Conservation (phyloP, 23 tunicate genomes). For the Trididemnum nubilum region DNA sequence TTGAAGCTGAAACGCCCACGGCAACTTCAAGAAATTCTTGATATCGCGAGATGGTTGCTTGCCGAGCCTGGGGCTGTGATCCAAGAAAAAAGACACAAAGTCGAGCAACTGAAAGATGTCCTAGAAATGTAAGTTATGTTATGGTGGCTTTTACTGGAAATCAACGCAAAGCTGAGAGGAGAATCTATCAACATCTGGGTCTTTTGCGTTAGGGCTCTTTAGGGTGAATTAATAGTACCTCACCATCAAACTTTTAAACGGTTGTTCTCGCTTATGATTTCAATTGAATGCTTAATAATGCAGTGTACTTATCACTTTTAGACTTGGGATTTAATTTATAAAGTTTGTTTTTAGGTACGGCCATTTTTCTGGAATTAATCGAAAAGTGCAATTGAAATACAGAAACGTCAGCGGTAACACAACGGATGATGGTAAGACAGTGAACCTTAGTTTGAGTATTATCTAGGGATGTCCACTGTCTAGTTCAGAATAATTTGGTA, state of each 20-base stretch:
- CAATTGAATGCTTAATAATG: too few species aligned
- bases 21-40: slow-evolving; percentile 94
- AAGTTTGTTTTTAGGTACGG: slow-evolving; percentile 93
- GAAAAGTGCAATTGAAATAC: slow-evolving; percentile 93
- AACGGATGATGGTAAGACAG: neutral
- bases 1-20: slow-evolving; percentile 93
- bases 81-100: slow-evolving; percentile 80
- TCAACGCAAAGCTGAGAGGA: too few species aligned
- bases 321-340: too few species aligned
- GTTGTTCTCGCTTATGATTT: too few species aligned
- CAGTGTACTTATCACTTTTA: too few species aligned
- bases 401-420: slow-evolving; percentile 17
- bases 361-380: slow-evolving; percentile 95
- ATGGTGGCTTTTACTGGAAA: neutral
- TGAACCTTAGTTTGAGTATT: too few species aligned
- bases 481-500: too few species aligned
- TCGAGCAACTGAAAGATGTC: slow-evolving; percentile 91
- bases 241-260: too few species aligned
- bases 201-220: too few species aligned
- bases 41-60: slow-evolving; percentile 86
- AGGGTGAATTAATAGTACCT: too few species aligned
- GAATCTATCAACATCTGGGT: too few species aligned
- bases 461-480: too few species aligned
- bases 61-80: slow-evolving; percentile 74
- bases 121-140: slow-evolving; percentile 85